Evolutionary conservation across 2,113 vertebrate species (phyloP), one percentile per base, ranked within the genome.

Genomic region (Ceyx margarethae): DNA sequence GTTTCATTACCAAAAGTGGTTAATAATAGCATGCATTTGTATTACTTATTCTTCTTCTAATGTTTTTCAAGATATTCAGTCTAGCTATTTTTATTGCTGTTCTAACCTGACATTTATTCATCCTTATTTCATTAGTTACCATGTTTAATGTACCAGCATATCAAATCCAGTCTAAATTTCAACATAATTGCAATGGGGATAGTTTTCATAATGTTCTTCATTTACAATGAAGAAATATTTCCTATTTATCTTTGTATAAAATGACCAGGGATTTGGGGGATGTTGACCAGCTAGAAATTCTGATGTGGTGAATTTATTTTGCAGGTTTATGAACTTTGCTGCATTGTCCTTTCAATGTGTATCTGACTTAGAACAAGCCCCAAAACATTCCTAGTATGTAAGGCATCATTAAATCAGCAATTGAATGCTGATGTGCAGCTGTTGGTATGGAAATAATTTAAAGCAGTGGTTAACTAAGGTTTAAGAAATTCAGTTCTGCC

Each of bases 41-140:
- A 89, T 93, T 80, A 94, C n/a, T 96, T 91, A 78, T 68, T 89
- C 65, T 79, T 73, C 33, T 64, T 45, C 46, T 80, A 87, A 90
- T 77, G 33, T 23, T 45, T 91, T 89, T 60, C 64, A 64, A 64
- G 60, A 71, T 67, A 73, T n/a, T 81, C 4, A 28, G 92, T 91
- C 75, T 74, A 60, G 40, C n/a, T 57, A 43, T 77, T 91, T 94
- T 51, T 87, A 46, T 65, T 84, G 48, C 61, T 80, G 19, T 89
- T 89, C 51, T 68, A 91, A 85, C 19, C 12, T 74, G 69, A 77
- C 46, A 76, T 87, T 93, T 94, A 25, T 84, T 94, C 66, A 48
- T 87, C 66, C 54, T 93, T 89, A 81, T 67, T 93, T 90, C 54
- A 79, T 91, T 89, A 79, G 35, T 87, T 80, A 50, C 50, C 6